Percentiles rank a stretch among this genome's conserved stretches.
Evolutionary conservation across 2,888 invertebrate genomes (phyloP).

Genomic region (Tenthredo scrophulariae): DNA sequence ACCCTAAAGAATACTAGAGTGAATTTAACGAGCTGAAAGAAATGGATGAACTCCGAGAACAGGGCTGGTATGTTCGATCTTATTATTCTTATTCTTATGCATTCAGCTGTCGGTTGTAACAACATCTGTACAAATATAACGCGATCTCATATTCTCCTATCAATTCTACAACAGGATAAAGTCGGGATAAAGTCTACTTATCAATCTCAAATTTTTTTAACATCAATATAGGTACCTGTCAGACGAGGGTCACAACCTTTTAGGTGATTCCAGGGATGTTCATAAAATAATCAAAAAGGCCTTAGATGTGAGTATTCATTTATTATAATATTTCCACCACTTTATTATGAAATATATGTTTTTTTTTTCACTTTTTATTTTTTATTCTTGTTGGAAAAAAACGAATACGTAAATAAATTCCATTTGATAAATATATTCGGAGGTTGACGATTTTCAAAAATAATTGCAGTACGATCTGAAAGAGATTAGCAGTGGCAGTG

Average conservation of each 20-base stretch:
- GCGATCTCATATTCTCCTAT: constrained; percentile 10
- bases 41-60: constrained; percentile 82
- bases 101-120: constrained; percentile 62
- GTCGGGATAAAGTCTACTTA: not conserved
- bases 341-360: constrained; percentile 55
- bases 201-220: constrained; percentile 60
- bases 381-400: too few relatives aligned
- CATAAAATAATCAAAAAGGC: constrained; percentile 84
- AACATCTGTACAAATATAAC: constrained; percentile 35
- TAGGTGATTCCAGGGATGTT: constrained; percentile 84
- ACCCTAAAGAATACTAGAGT: constrained; percentile 28
- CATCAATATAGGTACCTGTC: constrained; percentile 85
- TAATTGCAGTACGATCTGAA: constrained; percentile 86
- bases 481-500: constrained; percentile 86
- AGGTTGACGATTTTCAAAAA: constrained; percentile 30
- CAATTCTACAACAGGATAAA: constrained; percentile 11
- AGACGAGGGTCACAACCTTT: constrained; percentile 84
- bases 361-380: not conserved
- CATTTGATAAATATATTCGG: not conserved
- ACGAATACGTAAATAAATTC: not conserved
- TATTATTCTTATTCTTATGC: constrained; percentile 56
- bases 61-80: constrained; percentile 83
- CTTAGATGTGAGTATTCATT: constrained; percentile 83
- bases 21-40: constrained; percentile 71
- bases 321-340: constrained; percentile 50